Conservation (phyloP, 2,888 invertebrate species). For the Campopleginae sp. region DNA sequence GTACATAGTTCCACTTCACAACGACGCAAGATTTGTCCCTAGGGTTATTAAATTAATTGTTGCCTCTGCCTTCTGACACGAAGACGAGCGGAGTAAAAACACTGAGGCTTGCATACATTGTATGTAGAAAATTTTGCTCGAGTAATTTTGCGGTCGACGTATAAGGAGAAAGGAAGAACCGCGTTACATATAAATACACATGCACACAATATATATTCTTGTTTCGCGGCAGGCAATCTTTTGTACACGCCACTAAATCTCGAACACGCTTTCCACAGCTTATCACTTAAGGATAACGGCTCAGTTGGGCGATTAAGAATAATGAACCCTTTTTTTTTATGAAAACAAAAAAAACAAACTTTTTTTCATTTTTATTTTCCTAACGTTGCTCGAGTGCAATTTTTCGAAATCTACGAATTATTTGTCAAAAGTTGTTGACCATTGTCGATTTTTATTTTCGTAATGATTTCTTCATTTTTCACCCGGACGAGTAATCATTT, state of each 20-base stretch:
- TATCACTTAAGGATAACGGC: constrained; percentile 39
- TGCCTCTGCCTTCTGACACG: constrained; percentile 68
- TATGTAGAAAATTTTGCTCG: constrained; percentile 47
- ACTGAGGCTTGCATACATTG: constrained; percentile 33
- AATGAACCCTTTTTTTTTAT: neutral
- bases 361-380: neutral
- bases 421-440: too few relatives aligned
- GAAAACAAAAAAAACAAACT: neutral
- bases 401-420: too few relatives aligned
- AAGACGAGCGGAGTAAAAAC: constrained; percentile 55
- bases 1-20: constrained; percentile 15
- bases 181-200: constrained; percentile 19
- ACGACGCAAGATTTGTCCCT: constrained; percentile 62
- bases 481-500: neutral
- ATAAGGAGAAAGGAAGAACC: constrained; percentile 68
- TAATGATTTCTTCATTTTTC: neutral
- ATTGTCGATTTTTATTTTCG: neutral
- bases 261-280: constrained; percentile 53
- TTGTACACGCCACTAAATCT: constrained; percentile 40
- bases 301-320: neutral
- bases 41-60: constrained; percentile 75
- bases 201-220: constrained; percentile 1
- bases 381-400: too few relatives aligned
- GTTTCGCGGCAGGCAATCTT: constrained; percentile 44
- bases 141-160: constrained; percentile 42